These are phyloP conservation scores for Lepas anatifera DNA, from an alignment of 2,888 invertebrate genomes.

Conservation along the genomic window DNA sequence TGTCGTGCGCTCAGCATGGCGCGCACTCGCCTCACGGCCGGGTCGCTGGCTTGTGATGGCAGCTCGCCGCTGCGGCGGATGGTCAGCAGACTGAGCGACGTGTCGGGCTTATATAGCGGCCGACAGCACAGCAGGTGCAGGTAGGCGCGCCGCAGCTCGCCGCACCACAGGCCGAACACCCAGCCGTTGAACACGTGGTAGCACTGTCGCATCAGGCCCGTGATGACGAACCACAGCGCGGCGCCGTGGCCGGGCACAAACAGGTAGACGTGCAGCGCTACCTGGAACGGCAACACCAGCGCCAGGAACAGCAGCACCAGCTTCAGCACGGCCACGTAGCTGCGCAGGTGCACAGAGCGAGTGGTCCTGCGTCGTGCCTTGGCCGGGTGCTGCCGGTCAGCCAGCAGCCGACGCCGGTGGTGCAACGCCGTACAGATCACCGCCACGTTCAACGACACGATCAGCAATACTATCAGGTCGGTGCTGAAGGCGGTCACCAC, in stretches of 20 bases:
- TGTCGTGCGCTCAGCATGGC: neutral
- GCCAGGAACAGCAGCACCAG: slow-evolving; percentile 1
- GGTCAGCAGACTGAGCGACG: neutral
- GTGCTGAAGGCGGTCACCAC: neutral
- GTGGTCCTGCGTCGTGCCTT: neutral
- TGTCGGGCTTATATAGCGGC: neutral
- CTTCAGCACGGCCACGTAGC: neutral
- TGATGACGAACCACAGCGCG: neutral
- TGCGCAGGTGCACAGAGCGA: neutral
- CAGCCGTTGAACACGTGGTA: slow-evolving; percentile 8
- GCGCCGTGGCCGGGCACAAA: neutral
- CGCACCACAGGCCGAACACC: slow-evolving; percentile 10
- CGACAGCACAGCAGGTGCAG: neutral
- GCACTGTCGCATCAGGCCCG: neutral
- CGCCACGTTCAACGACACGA: neutral
- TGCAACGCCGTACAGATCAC: slow-evolving; percentile 1
- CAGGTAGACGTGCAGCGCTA: slow-evolving; percentile 1
- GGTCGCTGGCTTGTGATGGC: neutral
- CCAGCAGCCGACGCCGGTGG: slow-evolving; percentile 3
- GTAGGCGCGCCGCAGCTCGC: neutral
- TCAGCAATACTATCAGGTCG: neutral
- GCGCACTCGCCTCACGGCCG: neutral
- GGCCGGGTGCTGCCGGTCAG: neutral
- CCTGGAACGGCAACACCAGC: slow-evolving; percentile 7
- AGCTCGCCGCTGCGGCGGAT: neutral